A percentile compares a stretch with the other conserved stretches of the same genome.
phyloP scores from a whole-genome alignment of 2,113 vertebrate genomes.

The Periophthalmodon schlosseri region DNA sequence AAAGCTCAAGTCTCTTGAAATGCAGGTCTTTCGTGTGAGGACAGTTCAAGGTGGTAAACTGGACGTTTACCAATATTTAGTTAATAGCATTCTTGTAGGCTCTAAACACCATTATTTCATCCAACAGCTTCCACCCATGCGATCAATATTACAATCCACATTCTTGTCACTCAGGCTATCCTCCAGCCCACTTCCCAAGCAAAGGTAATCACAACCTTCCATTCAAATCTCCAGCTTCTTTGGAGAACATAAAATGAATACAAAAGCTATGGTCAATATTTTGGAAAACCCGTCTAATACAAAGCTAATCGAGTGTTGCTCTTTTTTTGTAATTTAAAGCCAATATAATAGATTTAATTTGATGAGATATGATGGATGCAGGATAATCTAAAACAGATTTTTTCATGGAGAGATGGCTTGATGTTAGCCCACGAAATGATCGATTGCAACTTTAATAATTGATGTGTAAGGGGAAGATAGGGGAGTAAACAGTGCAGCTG shows the following conservation, averaged over 20 bases:
- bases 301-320: constrained; percentile 8
- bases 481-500: constrained; percentile 75
- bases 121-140: constrained; percentile 62
- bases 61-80: constrained; percentile 48
- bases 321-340: constrained; percentile 24
- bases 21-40: constrained; percentile 31
- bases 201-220: constrained; percentile 41
- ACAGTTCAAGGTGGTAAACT: constrained; percentile 57
- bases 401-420: constrained; percentile 63
- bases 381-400: constrained; percentile 60
- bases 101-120: constrained; percentile 67
- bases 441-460: constrained; percentile 82
- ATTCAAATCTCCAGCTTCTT: constrained; percentile 45
- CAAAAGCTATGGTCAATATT: constrained; percentile 14
- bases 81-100: constrained; percentile 57
- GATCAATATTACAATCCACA: constrained; percentile 75
- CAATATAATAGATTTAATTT: constrained; percentile 50
- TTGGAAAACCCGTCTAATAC: constrained; percentile 10
- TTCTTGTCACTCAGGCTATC: constrained; percentile 60
- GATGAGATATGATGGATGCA: constrained; percentile 58
- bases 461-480: constrained; percentile 72
- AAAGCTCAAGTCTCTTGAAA: constrained; percentile 10
- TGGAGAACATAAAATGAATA: not conserved
- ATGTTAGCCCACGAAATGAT: constrained; percentile 75
- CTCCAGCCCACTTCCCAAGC: constrained; percentile 41